These are phyloP conservation scores for Otolemur crassicaudatus DNA, from an alignment of 2,797 vertebrate species.

Conservation along the genomic window DNA sequence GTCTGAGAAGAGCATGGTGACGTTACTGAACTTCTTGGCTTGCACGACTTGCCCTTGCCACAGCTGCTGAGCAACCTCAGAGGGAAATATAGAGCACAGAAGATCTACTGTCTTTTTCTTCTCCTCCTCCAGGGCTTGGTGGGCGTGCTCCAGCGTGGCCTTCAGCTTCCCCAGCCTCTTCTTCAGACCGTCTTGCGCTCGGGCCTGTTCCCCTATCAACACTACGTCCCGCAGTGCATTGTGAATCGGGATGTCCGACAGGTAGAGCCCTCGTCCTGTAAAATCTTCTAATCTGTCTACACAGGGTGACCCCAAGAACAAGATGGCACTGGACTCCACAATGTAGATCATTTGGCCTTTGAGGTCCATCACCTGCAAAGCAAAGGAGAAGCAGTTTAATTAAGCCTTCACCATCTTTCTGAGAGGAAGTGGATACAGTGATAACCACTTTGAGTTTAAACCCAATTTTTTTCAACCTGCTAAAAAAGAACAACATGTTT, in stretches of 20 bases:
- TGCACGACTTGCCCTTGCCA: slow-evolving; percentile 98
- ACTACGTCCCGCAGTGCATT: slow-evolving; percentile 97
- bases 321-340: slow-evolving; percentile 94
- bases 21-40: slow-evolving; percentile 96
- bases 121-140: slow-evolving; percentile 97
- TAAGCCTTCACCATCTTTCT: not conserved
- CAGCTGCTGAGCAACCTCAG: slow-evolving; percentile 96
- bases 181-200: slow-evolving; percentile 98
- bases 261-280: slow-evolving; percentile 96
- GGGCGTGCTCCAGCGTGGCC: slow-evolving; percentile 95
- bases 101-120: slow-evolving; percentile 98
- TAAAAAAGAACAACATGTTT: not conserved
- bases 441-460: not conserved
- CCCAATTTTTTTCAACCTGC: not conserved
- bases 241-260: slow-evolving; percentile 98
- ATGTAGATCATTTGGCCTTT: slow-evolving; percentile 99
- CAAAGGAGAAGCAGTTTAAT: slow-evolving; percentile 4
- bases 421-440: not conserved
- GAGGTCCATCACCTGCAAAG: slow-evolving; percentile 95
- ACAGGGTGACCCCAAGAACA: slow-evolving; percentile 97
- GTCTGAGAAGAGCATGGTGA: slow-evolving; percentile 99
- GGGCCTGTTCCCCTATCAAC: slow-evolving; percentile 97
- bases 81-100: slow-evolving; percentile 97
- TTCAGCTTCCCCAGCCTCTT: slow-evolving; percentile 98
- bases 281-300: slow-evolving; percentile 98